Evolutionary conservation across 2,888 invertebrate genomes (phyloP).

Genomic region (Imbricaverruca yamaguchii): DNA sequence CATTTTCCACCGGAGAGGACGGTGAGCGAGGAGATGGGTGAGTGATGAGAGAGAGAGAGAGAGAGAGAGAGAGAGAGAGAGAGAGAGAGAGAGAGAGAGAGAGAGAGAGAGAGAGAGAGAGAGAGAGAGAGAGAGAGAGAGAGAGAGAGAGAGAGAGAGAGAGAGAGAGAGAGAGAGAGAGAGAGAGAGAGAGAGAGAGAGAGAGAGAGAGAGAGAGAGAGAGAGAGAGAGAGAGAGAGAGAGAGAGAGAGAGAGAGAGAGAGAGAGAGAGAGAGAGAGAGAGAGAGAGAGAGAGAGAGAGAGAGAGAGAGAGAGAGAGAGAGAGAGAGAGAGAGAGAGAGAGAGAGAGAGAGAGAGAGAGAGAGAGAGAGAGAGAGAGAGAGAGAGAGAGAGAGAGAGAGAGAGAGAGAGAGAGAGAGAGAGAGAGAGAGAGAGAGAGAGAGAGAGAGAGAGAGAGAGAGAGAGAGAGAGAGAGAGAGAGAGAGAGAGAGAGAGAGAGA

Average conservation of each 20-base stretch:
- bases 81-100: conserved; percentile 18
- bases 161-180: not conserved
- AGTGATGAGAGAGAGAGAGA: not conserved
- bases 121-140: not conserved
- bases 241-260: conserved; percentile 14
- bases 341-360: not conserved
- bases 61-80: not conserved
- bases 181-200: conserved; percentile 8
- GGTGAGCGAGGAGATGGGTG: too few species aligned
- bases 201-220: conserved; percentile 18
- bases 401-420: not conserved
- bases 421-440: conserved; percentile 8
- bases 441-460: conserved; percentile 4
- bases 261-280: not conserved
- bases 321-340: not conserved
- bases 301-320: not conserved
- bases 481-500: conserved; percentile 10
- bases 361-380: conserved; percentile 2
- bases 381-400: not conserved
- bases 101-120: not conserved
- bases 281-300: not conserved
- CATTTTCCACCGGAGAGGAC: too few species aligned
- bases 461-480: conserved; percentile 2
- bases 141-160: not conserved
- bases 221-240: conserved; percentile 16